Evolutionary conservation across 53 echinoderm and acorn worm species (phyloP), one percentile per base, ranked within the genome.

Genomic region (Holothuria scabra): DNA sequence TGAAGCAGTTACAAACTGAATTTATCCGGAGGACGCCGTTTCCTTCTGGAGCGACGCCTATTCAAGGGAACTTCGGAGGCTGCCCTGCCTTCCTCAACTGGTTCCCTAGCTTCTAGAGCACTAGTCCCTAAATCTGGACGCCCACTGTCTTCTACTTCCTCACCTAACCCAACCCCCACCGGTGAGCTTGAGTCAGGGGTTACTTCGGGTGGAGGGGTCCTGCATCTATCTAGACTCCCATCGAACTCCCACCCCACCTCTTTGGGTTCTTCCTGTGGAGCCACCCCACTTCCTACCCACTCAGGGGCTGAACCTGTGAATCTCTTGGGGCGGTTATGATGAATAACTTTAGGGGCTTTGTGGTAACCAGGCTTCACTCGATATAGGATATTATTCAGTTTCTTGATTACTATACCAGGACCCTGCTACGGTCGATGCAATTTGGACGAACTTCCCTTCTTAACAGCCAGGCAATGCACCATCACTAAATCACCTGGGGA

Each of bases 381-480:
- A 44, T 74, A 48, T 22, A 74, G 49, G 19, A n/a, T n/a, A n/a
- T n/a, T n/a, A n/a, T n/a, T n/a, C n/a, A n/a, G n/a, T 24, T 23
- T 74, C 41, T 46, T 74, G 2, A 74, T 5, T 0, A 74, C 74
- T 52, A 74, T 24, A 8, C 74, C 48, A 6, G 74, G 74, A 5
- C 74, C 74, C 24, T 74, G 74, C 74, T 55, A 74, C 13, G 56
- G 74, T 46, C 48, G 38, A n/a, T 74, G 20, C 1, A 74, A 23
- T 41, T 74, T 74, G 8, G 74, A 74, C 48, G 55, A 26, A 41
- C 48, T 48, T 12, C 74, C 48, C 9, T 46, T 46, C 4, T 48
- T 48, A 12, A 74, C 49, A 0, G 55, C 74, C 21, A 52, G 74
- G 46, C 46, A 19, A 24, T 74, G 49, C 12, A 74, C 55, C 74